A percentile compares a stretch with the other conserved stretches of the same genome.
These are phyloP conservation scores for Aspidapion aeneum DNA, from an alignment of 2,888 invertebrate species.

Conservation along the genomic window DNA sequence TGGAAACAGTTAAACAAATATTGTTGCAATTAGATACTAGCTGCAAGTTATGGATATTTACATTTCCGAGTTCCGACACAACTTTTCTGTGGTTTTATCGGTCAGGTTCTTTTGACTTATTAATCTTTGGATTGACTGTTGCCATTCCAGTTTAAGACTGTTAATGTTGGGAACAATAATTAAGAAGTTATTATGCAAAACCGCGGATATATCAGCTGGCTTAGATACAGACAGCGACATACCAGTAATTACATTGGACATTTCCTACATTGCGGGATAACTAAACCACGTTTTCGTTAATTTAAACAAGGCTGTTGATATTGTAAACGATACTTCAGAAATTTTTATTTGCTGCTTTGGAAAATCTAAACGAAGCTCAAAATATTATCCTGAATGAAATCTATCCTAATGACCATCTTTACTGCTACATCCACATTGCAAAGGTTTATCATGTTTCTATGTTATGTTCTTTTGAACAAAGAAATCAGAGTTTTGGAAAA, in stretches of 20 bases:
- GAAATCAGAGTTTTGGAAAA: constrained; percentile 57
- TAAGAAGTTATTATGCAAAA: constrained; percentile 55
- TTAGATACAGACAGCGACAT: constrained; percentile 42
- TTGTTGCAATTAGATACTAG: too few species aligned
- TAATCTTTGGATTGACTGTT: too few species aligned
- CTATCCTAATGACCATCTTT: constrained; percentile 50
- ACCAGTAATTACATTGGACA: constrained; percentile 31
- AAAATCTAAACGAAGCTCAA: constrained; percentile 47
- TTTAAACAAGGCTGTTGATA: not conserved
- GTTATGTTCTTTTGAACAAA: constrained; percentile 58
- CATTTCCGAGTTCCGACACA: too few species aligned
- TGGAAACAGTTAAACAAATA: too few species aligned
- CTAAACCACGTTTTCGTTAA: constrained; percentile 25
- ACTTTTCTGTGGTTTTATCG: too few species aligned
- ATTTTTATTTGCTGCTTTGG: constrained; percentile 36
- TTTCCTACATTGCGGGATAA: constrained; percentile 37
- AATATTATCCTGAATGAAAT: constrained; percentile 44
- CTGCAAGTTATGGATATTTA: too few species aligned
- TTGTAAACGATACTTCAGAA: constrained; percentile 43
- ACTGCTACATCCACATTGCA: constrained; percentile 55
- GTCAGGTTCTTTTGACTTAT: too few species aligned
- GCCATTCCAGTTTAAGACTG: too few species aligned
- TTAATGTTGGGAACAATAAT: too few species aligned
- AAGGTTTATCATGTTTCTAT: constrained; percentile 59
- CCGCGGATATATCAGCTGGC: constrained; percentile 48